Base-by-base conservation (phyloP, 2,113 vertebrate species). In the Melanostigma gelatinosum region DNA sequence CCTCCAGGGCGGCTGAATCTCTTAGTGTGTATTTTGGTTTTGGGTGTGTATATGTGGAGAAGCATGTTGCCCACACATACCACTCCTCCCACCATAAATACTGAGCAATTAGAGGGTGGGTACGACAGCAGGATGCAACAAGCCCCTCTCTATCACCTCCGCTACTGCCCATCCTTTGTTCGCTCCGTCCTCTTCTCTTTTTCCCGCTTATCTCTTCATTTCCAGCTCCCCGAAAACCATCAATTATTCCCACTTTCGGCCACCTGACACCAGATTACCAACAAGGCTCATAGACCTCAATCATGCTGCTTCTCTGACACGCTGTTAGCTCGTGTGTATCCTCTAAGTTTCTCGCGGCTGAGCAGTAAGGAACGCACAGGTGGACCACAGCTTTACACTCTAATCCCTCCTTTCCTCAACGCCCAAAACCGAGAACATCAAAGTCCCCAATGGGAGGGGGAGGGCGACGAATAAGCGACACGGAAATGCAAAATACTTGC, bases 11-110 rank as follows among this genome's bases (percentile, higher is more conserved):
- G 91, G 86, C 67, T 75, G 85, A 72, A 90, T 83, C 84, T 86
- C 79, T 87, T 83, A 85, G 82, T 64, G 85, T 86, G 81, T 85
- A 79, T 86, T 80, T 79, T 77, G 80, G 85, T 89, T 87, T 87
- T 22, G 75, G 65, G 85, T 80, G 84, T 85, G 83, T 84, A 61
- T 75, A 40, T 71, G 80, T 84, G 80, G 67, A 85, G 75, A 77
- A 64, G 82, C 42, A 60, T 75, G 82, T 78, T 83, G 71, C 69
- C 87, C 74, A 83, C 86, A 77, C 69, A 77, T 79, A 81, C 78
- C 86, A 80, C 79, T 85, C 80, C 75, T 70, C 81, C 80, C 76
- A 62, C 81, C 78, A 70, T 90, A 83, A 90, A 86, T 85, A 89
- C 80, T 85, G 15, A 66, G 77, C 80, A 87, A 87, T 88, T 86